Conservation (phyloP, 2,888 invertebrate species). For the Rhamphomyia laevipes region DNA sequence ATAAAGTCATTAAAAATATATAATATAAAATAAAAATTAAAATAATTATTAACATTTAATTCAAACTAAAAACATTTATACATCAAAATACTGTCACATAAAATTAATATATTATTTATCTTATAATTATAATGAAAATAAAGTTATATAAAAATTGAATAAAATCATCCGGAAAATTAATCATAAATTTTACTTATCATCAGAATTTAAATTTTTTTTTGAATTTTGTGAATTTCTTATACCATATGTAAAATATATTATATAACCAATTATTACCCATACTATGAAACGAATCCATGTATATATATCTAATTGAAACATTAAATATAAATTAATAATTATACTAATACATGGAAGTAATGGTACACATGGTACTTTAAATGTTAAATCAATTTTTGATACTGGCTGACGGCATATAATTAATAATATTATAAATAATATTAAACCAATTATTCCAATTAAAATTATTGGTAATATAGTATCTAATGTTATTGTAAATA, state of each 20-base stretch:
- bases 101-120: too few species aligned
- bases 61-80: too few species aligned
- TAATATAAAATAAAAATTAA: too few species aligned
- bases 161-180: too few species aligned
- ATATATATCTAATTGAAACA: constrained; percentile 72
- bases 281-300: constrained; percentile 83
- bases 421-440: constrained; percentile 43
- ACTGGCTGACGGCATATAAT: constrained; percentile 60
- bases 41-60: too few species aligned
- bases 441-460: constrained; percentile 38
- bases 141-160: too few species aligned
- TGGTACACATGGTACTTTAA: constrained; percentile 78
- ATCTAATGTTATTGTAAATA: constrained; percentile 21
- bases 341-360: constrained; percentile 73
- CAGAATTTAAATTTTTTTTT: neutral
- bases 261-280: constrained; percentile 75
- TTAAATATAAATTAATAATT: constrained; percentile 78
- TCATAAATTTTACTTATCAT: too few species aligned
- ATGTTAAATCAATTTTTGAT: constrained; percentile 48
- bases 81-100: too few species aligned
- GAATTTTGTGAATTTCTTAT: constrained; percentile 58
- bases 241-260: constrained; percentile 80
- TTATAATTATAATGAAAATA: too few species aligned
- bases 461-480: constrained; percentile 27
- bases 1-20: too few species aligned